Evolutionary conservation across 2,888 invertebrate species (phyloP), one percentile per base, ranked within the genome.

Genomic region (Aricia artaxerxes): DNA sequence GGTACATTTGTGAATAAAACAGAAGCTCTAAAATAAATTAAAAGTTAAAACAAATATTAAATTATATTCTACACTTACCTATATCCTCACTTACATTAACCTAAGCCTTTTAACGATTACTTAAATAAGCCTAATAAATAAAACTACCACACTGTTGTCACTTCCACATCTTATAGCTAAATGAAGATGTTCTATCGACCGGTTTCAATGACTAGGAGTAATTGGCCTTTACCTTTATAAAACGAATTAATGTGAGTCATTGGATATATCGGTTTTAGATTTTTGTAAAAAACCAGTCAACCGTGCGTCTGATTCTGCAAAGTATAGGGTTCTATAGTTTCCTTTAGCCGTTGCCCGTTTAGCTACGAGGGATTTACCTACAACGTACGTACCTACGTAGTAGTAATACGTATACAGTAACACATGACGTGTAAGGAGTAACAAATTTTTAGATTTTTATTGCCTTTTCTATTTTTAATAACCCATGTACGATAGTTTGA

Each of bases 141-240:
- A 31, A 64, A 64, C 3, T 2, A 38, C 35, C 6, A 24, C 38
- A 69, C 69, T 69, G 11, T 16, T 13, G 4, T 69, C 57, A 57
- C 57, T 57, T 4, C 57, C 57, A 69, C 35, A 38, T 35, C 6
- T 35, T 13, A 35, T 4, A 69, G 35, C 11, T 69, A 35, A 69
- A 69, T 69, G 35, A 69, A 38, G 69, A 69, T 38, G 69, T 38
- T 35, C 69, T 13, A 35, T 69, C 35, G 69, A 69, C 69, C 64
- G 64, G 31, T 69, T 69, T 69, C 1, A 35, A 69, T 69, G 16
- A 69, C 31, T 64, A 64, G 35, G 35, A 35, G 69, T 69, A 69
- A n/a, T 73, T 75, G 75, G 49, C 75, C 44, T 75, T 75, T 75
- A 49, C 31, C 75, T 5, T 49, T 11, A 75, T 11, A 49, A 31